Evolutionary conservation across 2,888 invertebrate species (phyloP).

Genomic region (Cheilosia variabilis): DNA sequence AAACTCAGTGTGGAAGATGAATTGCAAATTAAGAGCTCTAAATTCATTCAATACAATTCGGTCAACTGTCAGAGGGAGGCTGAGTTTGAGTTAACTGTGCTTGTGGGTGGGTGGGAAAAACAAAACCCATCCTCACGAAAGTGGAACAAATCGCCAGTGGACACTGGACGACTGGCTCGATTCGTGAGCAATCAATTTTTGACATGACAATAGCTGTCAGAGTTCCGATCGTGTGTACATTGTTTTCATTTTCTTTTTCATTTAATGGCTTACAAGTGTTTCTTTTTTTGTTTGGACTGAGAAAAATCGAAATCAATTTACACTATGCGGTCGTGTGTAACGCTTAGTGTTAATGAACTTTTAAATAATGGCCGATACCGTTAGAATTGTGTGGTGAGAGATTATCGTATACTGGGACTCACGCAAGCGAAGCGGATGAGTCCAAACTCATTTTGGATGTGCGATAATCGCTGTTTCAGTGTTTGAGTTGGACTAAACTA

Average conservation of each 20-base stretch:
- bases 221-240: background rate
- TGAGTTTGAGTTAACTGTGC: background rate
- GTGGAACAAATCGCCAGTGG: constrained; percentile 4
- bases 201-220: constrained; percentile 52
- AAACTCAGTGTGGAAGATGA: constrained; percentile 39
- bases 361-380: constrained; percentile 41
- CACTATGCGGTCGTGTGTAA: constrained; percentile 45
- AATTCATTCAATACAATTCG: constrained; percentile 25
- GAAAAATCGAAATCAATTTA: constrained; percentile 46
- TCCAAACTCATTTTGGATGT: constrained; percentile 1
- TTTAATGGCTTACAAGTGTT: background rate
- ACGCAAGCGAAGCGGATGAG: background rate
- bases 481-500: background rate
- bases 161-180: constrained; percentile 1
- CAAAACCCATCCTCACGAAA: background rate
- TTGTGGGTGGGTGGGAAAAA: constrained; percentile 4
- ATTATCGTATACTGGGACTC: background rate
- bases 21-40: constrained; percentile 41
- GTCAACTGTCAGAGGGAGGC: constrained; percentile 44
- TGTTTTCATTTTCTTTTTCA: constrained; percentile 2
- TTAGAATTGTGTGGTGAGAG: constrained; percentile 16
- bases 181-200: constrained; percentile 40
- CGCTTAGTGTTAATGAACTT: constrained; percentile 57
- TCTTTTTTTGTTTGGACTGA: background rate
- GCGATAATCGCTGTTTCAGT: constrained; percentile 26